Evolutionary conservation across 2,888 invertebrate genomes (phyloP).

Genomic region (Microdon myrmicae): DNA sequence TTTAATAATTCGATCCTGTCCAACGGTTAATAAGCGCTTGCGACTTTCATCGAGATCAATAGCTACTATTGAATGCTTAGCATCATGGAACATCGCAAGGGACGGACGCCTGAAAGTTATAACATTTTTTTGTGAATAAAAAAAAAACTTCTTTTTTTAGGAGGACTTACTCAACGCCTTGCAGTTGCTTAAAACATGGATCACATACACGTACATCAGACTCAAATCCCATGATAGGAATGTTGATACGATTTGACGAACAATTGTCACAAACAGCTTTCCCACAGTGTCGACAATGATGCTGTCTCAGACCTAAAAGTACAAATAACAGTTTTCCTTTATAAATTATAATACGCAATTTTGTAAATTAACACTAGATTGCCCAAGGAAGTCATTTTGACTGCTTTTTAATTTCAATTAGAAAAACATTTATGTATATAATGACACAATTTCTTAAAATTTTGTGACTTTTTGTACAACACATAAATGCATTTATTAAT

Average conservation of each 20-base stretch:
- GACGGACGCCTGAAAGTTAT: conserved; percentile 78
- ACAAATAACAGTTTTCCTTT: neutral
- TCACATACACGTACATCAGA: conserved; percentile 96
- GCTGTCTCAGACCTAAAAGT: conserved; percentile 76
- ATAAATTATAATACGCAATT: neutral
- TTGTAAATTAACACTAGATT: too few relatives aligned
- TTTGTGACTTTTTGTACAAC: too few relatives aligned
- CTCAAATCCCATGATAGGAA: conserved; percentile 98
- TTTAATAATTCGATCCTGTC: conserved; percentile 95
- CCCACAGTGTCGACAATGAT: conserved; percentile 94
- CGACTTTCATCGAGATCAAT: conserved; percentile 91
- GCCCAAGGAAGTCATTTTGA: too few relatives aligned
- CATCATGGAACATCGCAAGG: conserved; percentile 94
- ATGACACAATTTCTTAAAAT: too few relatives aligned
- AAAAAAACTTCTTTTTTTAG: neutral
- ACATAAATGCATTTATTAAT: too few relatives aligned
- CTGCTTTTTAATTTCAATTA: too few relatives aligned
- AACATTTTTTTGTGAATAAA: conserved; percentile 6
- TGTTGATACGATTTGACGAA: conserved; percentile 85
- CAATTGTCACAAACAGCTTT: conserved; percentile 95
- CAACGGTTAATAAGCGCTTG: conserved; percentile 89
- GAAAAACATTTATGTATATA: too few relatives aligned
- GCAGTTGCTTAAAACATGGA: conserved; percentile 84
- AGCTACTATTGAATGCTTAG: conserved; percentile 88
- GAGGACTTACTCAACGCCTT: conserved; percentile 88